phyloP scores from a whole-genome alignment of 2,888 invertebrate species.

The Chalcosyrphus nemorum region DNA sequence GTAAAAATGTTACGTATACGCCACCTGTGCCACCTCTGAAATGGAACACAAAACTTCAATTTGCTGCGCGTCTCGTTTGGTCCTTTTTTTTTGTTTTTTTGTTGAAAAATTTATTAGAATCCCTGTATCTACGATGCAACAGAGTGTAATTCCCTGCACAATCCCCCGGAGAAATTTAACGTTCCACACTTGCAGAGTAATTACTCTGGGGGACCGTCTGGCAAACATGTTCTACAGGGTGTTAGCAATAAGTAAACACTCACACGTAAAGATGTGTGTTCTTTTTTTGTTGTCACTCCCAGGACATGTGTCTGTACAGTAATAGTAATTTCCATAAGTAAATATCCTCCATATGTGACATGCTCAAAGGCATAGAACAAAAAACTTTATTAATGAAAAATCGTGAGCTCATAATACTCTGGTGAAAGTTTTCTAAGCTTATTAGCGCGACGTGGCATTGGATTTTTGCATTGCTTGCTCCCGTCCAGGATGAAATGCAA shows the following conservation, averaged over 20 bases:
- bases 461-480: background rate
- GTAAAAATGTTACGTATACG: constrained; percentile 22
- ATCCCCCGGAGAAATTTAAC: constrained; percentile 53
- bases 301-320: constrained; percentile 17
- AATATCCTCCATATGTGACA: constrained; percentile 30
- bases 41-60: background rate
- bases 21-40: constrained; percentile 13
- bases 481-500: constrained; percentile 18
- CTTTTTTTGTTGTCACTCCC: background rate
- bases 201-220: constrained; percentile 55
- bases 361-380: too few species aligned
- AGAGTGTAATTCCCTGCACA: constrained; percentile 37
- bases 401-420: constrained; percentile 56
- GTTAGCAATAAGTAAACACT: constrained; percentile 33
- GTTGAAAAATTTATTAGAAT: constrained; percentile 13
- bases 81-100: constrained; percentile 2
- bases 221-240: constrained; percentile 35
- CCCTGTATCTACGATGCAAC: constrained; percentile 44
- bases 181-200: constrained; percentile 54
- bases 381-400: constrained; percentile 60
- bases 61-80: constrained; percentile 2
- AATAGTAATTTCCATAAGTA: constrained; percentile 26
- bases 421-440: constrained; percentile 49
- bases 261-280: background rate
- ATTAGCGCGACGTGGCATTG: constrained; percentile 33